Conservation (phyloP, 1,140 invertebrate species). For the Lycorma delicatula region DNA sequence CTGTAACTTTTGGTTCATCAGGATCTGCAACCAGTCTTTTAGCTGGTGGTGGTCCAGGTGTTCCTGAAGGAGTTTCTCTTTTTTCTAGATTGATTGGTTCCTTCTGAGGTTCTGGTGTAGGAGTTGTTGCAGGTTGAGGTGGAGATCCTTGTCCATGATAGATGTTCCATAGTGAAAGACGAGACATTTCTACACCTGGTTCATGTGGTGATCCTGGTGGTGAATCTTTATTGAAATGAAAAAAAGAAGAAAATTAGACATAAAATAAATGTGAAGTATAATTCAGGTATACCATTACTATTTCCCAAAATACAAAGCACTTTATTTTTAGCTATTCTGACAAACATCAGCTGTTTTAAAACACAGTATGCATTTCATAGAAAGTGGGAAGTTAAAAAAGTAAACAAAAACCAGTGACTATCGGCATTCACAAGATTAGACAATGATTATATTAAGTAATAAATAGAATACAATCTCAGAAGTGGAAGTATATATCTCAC, state of each 20-base stretch:
- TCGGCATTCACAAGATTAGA: too few relatives aligned
- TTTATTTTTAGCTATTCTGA: too few relatives aligned
- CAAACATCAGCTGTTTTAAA: too few relatives aligned
- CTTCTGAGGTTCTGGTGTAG: conserved; percentile 44
- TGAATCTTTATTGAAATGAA: conserved; percentile 31
- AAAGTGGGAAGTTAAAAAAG: too few relatives aligned
- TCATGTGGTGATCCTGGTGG: conserved; percentile 48
- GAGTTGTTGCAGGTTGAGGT: conserved; percentile 17
- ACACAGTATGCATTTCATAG: too few relatives aligned
- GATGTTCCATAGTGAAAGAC: conserved; percentile 71
- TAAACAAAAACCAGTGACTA: too few relatives aligned
- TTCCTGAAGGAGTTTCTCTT: conserved; percentile 13
- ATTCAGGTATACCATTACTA: too few relatives aligned
- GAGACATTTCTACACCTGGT: conserved; percentile 55
- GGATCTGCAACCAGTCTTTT: conserved; percentile 48
- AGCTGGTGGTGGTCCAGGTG: conserved; percentile 34
- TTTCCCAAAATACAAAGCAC: too few relatives aligned
- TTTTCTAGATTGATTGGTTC: conserved; percentile 51
- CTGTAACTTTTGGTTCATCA: conserved; percentile 38
- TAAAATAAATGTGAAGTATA: too few relatives aligned
- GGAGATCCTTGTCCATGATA: conserved; percentile 43
- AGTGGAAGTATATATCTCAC: too few relatives aligned
- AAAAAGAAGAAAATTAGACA: neutral
- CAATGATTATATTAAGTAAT: too few relatives aligned
- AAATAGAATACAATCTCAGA: too few relatives aligned